Base-by-base conservation (phyloP, 64 coral and sea anemone species). In the Acropora yongei region DNA sequence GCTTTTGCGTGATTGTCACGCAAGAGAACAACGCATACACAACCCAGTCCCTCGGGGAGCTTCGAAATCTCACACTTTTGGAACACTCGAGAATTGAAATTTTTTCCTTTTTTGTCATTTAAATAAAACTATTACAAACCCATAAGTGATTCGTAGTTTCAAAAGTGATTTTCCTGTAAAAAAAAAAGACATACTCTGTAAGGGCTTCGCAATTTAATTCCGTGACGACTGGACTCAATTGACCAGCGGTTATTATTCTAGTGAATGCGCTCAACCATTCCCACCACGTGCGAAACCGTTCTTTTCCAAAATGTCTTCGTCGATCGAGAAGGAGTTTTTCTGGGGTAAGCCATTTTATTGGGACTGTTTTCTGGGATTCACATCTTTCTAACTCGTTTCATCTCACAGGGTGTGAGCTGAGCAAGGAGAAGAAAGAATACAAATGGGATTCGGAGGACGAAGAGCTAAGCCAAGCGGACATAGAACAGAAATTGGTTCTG, bases 241-340 rank as follows among this genome's bases (percentile, higher is more conserved):
- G 30, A 30, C 16, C 61, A 85, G 82, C 82, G 82, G 82, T 39
- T 67, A 17, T 7, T 2, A 18, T 47, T 47, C 40, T 3, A 11
- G 82, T 39, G 82, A 48, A 49, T 85, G 82, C 61, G 82, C 3
- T 0, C 3, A 8, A 49, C 18, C 16, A 45, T 67, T 0, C 13
- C 17, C 42, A 85, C 16, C 82, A 85, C 82, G 82, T 72, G 82
- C 42, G 17, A 7, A 49, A 11, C 69, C 63, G 82, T 71, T 93
- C 91, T 93, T 80, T 83, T 87, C 18, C 19, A 93, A 93, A 63
- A 93, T 93, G 91, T 83, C 30, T 30, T 30, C 91, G 63, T 30
- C 83, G 5, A 53, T 93, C 39, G 91, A 93, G 76, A 93, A 93
- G 60, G 91, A 93, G 80, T 84, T 53, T 67, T 93, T 93, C 51